These are phyloP conservation scores for Bergia sp. DNA, from an alignment of 92 coral and sea anemone genomes.

Conservation along the genomic window DNA sequence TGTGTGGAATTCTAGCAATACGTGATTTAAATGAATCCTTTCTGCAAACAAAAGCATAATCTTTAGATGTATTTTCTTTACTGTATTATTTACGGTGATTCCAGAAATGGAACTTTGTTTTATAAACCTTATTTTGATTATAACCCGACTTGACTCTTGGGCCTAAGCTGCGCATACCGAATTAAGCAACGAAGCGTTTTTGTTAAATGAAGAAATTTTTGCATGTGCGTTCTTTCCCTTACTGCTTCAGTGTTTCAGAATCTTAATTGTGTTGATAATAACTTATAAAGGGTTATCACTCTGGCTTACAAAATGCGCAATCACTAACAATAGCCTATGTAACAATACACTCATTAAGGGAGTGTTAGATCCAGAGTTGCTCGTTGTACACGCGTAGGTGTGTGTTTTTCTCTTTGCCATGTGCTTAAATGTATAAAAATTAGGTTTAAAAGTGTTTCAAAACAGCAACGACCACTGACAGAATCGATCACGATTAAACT, in stretches of 20 bases:
- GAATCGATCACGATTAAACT: background rate
- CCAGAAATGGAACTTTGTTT: background rate
- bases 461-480: background rate
- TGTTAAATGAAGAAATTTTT: too few species aligned
- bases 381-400: background rate
- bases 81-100: background rate
- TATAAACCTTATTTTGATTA: background rate
- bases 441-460: background rate
- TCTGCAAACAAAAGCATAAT: background rate
- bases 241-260: too few species aligned
- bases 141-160: background rate
- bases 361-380: background rate
- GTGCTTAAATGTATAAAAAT: background rate
- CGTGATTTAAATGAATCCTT: background rate
- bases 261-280: background rate
- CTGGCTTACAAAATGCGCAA: slow-evolving; percentile 6
- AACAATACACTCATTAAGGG: slow-evolving; percentile 1
- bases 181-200: too few species aligned
- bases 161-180: too few species aligned
- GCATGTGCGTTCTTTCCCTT: too few species aligned
- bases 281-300: background rate
- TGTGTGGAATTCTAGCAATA: background rate
- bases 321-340: background rate
- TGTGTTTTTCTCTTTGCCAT: background rate
- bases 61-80: background rate